Conservation (phyloP, 2,113 vertebrate species). For the Neolamprologus caudopunctatus region DNA sequence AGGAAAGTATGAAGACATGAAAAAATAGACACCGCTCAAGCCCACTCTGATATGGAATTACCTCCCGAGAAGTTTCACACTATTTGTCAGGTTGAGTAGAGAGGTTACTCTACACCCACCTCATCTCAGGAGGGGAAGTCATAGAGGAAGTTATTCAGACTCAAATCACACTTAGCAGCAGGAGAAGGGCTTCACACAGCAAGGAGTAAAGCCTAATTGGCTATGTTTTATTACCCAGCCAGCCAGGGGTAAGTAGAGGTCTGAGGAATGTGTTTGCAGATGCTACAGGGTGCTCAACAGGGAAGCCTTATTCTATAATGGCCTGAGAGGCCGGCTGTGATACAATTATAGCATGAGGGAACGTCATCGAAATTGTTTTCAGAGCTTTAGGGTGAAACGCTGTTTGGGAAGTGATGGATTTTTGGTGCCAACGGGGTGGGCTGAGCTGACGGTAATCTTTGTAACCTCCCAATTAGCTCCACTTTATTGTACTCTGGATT, state of each 20-base stretch:
- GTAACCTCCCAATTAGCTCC: constrained; percentile 42
- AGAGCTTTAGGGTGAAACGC: background rate
- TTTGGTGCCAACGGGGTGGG: background rate
- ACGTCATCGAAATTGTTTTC: background rate
- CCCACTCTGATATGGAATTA: background rate
- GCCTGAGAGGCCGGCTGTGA: background rate
- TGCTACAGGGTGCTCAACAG: constrained; percentile 25
- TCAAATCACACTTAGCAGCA: constrained; percentile 41
- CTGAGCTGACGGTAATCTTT: constrained; percentile 28
- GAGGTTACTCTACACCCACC: background rate
- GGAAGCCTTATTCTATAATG: constrained; percentile 22
- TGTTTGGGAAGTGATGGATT: constrained; percentile 26
- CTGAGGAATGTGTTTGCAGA: constrained; percentile 52
- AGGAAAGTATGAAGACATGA: background rate
- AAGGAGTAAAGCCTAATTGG: constrained; percentile 46
- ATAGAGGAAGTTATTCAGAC: constrained; percentile 47
- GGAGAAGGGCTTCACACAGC: constrained; percentile 39
- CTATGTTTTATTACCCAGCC: constrained; percentile 46
- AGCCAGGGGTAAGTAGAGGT: constrained; percentile 40
- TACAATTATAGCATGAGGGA: constrained; percentile 9
- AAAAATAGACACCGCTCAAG: background rate
- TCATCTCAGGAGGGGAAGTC: constrained; percentile 14
- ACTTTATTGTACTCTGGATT: constrained; percentile 40
- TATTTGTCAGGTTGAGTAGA: background rate
- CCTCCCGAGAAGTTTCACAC: background rate